Conservation (phyloP, 2,113 vertebrate species). For the Petaurus breviceps region DNA sequence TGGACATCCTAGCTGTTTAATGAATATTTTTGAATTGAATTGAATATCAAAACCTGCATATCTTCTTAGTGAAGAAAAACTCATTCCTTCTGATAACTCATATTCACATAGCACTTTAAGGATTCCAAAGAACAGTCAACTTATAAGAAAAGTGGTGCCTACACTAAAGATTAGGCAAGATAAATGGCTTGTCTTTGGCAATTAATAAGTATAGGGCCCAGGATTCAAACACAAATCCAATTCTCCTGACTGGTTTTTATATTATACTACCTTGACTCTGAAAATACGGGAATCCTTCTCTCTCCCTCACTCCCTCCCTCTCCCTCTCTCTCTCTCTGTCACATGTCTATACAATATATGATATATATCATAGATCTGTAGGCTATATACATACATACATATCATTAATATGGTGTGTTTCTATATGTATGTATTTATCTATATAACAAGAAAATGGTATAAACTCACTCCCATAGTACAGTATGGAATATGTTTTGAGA, state of each 20-base stretch:
- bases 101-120: background rate
- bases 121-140: background rate
- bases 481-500: background rate
- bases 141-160: background rate
- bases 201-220: background rate
- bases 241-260: background rate
- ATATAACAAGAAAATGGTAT: background rate
- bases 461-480: background rate
- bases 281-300: background rate
- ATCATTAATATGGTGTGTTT: background rate
- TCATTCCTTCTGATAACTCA: background rate
- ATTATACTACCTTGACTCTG: background rate
- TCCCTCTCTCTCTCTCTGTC: no score
- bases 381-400: background rate
- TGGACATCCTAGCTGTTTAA: background rate
- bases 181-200: background rate
- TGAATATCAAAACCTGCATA: background rate
- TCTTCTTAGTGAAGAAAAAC: background rate
- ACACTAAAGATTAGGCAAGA: background rate
- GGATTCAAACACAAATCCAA: background rate
- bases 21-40: background rate
- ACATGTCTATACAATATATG: background rate
- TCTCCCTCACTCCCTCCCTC: background rate
- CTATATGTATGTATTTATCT: background rate
- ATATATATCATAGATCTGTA: background rate